Evolutionary conservation across 2,888 invertebrate genomes (phyloP).

Genomic region (Keiferia lycopersicella): DNA sequence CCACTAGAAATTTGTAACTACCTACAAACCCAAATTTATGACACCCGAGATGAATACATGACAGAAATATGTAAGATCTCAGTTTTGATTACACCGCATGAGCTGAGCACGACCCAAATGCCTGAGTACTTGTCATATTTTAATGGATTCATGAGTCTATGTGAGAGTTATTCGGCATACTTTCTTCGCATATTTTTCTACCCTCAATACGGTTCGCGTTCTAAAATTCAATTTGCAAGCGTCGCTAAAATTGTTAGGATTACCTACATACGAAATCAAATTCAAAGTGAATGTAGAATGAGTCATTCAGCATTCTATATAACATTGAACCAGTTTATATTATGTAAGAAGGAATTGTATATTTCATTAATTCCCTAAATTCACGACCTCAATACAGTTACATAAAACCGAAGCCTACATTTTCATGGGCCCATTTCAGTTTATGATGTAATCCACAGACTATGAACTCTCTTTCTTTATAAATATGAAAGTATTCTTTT

Average conservation of each 20-base stretch:
- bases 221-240: background rate
- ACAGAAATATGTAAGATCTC: slow-evolving; percentile 29
- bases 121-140: slow-evolving; percentile 48
- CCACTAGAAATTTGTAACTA: background rate
- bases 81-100: slow-evolving; percentile 42
- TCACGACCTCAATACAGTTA: slow-evolving; percentile 47
- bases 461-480: slow-evolving; percentile 42
- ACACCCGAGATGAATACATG: slow-evolving; percentile 22
- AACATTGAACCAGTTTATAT: slow-evolving; percentile 20
- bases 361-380: slow-evolving; percentile 21
- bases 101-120: slow-evolving; percentile 58
- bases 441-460: slow-evolving; percentile 46
- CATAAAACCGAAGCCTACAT: slow-evolving; percentile 46
- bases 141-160: slow-evolving; percentile 43
- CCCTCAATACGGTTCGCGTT: slow-evolving; percentile 22
- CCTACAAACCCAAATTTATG: background rate
- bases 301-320: slow-evolving; percentile 22
- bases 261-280: background rate
- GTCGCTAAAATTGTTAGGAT: background rate
- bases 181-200: slow-evolving; percentile 31
- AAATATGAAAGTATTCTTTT: slow-evolving; percentile 37
- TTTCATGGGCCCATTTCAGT: slow-evolving; percentile 53
- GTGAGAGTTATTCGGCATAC: slow-evolving; percentile 32
- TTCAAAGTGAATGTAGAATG: background rate
- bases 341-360: slow-evolving; percentile 12